These are phyloP conservation scores for Microcebus ravelobensis DNA, from an alignment of 2,113 vertebrate species.

Conservation along the genomic window DNA sequence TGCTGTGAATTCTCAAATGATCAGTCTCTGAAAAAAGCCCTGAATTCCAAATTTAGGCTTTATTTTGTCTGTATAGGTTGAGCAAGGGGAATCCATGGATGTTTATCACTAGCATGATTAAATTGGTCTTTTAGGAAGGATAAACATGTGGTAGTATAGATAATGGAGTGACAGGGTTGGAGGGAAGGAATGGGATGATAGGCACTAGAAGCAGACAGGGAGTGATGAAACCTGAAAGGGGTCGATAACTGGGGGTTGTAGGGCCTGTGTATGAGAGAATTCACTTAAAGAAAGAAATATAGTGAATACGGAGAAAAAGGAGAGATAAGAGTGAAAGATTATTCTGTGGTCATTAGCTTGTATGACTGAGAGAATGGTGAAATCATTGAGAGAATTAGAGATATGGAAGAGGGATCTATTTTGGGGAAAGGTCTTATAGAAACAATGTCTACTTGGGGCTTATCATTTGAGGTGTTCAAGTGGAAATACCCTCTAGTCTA, in stretches of 20 bases:
- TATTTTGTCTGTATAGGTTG: background rate
- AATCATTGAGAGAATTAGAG: background rate
- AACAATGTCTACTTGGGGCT: background rate
- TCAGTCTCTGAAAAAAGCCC: background rate
- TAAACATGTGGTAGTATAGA: background rate
- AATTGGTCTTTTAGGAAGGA: background rate
- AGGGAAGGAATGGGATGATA: background rate
- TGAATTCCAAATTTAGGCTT: background rate
- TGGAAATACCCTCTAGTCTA: background rate
- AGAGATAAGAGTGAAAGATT: background rate
- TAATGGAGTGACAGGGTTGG: background rate
- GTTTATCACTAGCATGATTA: background rate
- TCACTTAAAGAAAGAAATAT: background rate
- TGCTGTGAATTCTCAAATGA: background rate
- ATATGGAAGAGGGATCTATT: background rate
- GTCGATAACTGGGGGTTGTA: background rate
- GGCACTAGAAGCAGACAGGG: too few relatives aligned
- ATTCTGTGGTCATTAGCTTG: background rate
- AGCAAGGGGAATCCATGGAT: background rate
- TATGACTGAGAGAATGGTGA: background rate
- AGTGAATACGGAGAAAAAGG: background rate
- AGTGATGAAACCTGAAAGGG: background rate
- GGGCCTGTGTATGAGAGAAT: background rate
- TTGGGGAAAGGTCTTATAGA: background rate
- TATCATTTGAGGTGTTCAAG: background rate